Evolutionary conservation across 2,888 invertebrate species (phyloP).

Genomic region (Lissocephala sabroskyi): DNA sequence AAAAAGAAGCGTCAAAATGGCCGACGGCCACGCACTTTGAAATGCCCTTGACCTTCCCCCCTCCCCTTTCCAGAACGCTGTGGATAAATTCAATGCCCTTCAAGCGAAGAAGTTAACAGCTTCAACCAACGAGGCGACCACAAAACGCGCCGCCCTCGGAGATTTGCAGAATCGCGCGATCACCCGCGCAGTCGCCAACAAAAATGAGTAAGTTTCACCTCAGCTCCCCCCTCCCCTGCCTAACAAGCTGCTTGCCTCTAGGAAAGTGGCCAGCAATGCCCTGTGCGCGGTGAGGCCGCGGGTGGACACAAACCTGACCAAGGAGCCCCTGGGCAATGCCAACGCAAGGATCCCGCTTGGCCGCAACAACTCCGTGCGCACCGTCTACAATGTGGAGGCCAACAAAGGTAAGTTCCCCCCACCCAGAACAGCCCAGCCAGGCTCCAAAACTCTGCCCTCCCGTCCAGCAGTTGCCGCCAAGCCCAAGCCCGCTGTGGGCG

Average conservation of each 20-base stretch:
- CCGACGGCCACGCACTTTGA: slow-evolving; percentile 3
- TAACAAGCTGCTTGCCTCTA: no score
- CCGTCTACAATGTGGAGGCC: slow-evolving; percentile 52
- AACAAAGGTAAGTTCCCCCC: slow-evolving; percentile 35
- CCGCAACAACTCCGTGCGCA: slow-evolving; percentile 65
- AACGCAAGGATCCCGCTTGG: slow-evolving; percentile 7
- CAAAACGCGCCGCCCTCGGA: slow-evolving; percentile 73
- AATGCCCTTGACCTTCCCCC: background rate
- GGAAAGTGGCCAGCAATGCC: slow-evolving; percentile 49
- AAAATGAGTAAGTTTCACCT: no score
- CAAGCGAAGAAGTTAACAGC: slow-evolving; percentile 63
- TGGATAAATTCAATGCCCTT: slow-evolving; percentile 54
- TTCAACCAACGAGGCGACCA: slow-evolving; percentile 48
- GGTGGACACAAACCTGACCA: slow-evolving; percentile 64
- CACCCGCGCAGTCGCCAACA: slow-evolving; percentile 44
- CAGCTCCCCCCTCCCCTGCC: no score
- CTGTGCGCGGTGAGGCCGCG: no score
- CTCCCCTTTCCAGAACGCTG: slow-evolving; percentile 54
- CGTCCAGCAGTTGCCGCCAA: slow-evolving; percentile 17
- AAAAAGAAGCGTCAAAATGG: no score
- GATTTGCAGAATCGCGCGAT: slow-evolving; percentile 74
- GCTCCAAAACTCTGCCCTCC: slow-evolving; percentile 1
- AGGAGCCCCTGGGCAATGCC: slow-evolving; percentile 9
- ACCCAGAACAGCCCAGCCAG: no score
- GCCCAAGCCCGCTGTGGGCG: slow-evolving; percentile 26